A percentile compares a stretch with the other conserved stretches of the same genome.
Evolutionary conservation across 2,888 invertebrate species (phyloP).

Genomic region (Acanthosepion lycidas): DNA sequence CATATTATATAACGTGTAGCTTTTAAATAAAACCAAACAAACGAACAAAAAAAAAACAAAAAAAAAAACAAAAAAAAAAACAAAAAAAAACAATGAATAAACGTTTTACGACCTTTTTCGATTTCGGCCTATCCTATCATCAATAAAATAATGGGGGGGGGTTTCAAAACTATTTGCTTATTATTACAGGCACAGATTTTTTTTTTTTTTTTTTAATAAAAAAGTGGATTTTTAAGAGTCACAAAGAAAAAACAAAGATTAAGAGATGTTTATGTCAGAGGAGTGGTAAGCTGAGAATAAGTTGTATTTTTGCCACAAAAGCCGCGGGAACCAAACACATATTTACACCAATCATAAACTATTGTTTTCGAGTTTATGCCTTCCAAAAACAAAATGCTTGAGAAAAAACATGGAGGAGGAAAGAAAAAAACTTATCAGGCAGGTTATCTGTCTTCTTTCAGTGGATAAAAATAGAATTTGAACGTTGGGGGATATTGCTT

Average conservation of each 20-base stretch:
- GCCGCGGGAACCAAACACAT: not conserved
- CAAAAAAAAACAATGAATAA: not conserved
- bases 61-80: no score
- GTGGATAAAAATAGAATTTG: conserved; percentile 13
- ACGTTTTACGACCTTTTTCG: not conserved
- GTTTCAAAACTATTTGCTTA: not conserved
- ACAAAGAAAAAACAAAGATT: not conserved
- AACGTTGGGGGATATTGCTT: not conserved
- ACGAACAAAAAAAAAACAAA: no score
- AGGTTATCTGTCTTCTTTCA: not conserved
- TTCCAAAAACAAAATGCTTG: not conserved
- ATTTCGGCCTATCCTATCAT: not conserved
- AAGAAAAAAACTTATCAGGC: not conserved
- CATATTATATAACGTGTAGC: no score
- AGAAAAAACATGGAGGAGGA: not conserved
- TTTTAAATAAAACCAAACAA: no score
- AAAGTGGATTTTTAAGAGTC: not conserved
- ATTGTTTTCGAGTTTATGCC: not conserved
- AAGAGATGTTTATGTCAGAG: not conserved
- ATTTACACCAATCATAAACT: not conserved
- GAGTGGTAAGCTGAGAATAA: not conserved
- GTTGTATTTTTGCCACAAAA: not conserved
- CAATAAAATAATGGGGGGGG: not conserved
- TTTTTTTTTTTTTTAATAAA: not conserved
- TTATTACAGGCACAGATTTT: not conserved